Evolutionary conservation across 2,797 vertebrate genomes (phyloP), one percentile per base, ranked within the genome.

Genomic region (Notolabrus celidotus): DNA sequence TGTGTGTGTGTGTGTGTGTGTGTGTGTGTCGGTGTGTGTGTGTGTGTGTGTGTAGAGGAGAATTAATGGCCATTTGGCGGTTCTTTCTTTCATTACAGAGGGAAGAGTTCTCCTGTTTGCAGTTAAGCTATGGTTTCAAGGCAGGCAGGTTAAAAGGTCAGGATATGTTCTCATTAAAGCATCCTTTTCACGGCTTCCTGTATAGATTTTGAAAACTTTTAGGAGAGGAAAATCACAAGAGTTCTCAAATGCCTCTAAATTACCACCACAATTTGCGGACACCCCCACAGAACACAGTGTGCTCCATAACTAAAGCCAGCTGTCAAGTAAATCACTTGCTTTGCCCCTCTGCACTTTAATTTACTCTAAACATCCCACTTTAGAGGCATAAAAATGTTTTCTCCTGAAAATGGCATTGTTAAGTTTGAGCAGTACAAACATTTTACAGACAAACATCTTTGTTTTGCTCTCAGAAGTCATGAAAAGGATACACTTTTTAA

Each of bases 101-200:
- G 38, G 29, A 76, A 74, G 62, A 52, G 45, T 54, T 74, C 27
- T 52, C 79, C 54, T 78, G 65, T 84, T 86, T 83, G 46, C 68
- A 62, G 80, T 80, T 65, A 74, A 82, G 70, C 80, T 71, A 80
- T 74, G 36, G 63, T 72, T 88, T 79, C 62, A 85, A 85, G 77
- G 64, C 80, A 67, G 36, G 41, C 29, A 17, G 71, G 80, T 73
- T 73, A 36, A 84, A 83, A 90, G 77, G 82, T 88, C 78, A 82
- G 19, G 31, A 20, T 83, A 69, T 73, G 57, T 71, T 82, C 71
- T 74, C 79, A 64, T 83, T 70, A 67, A 42, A 33, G 31, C 66
- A 50, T 71, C 39, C 46, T 71, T 75, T 76, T 74, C 52, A 57
- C 64, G 65, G 67, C 56, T 60, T 80, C 58, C 67, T 68, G 36